Evolutionary conservation across 2,888 invertebrate genomes (phyloP), one percentile per base, ranked within the genome.

Genomic region (Pristionchus maxplancki): DNA sequence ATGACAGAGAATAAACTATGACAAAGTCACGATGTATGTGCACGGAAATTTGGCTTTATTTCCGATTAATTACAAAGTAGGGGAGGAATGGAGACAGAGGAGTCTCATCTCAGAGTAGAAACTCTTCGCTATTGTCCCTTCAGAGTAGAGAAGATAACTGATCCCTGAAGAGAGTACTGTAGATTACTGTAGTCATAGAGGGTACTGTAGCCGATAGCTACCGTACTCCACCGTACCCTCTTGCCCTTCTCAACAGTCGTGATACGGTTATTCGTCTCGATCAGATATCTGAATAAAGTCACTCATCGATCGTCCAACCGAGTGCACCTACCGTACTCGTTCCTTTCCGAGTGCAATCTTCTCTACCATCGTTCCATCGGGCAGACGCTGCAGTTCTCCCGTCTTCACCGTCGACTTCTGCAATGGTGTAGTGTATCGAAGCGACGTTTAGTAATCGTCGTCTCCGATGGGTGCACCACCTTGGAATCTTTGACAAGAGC

Each of bases 191-290:
- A 67, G 5, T 67, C 67, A 67, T 8, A 17, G 31, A 20, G 24
- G 17, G 15, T 67, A 53, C 50, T 8, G 50, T 50, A 50, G 50
- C 15, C 20, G 50, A 50, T 20, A 50, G 50, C 17, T 50, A 50
- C 50, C 20, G 50, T 50, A 50, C 15, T 50, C 50, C 17, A 50
- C 37, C 82, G 50, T 53, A 83, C 82, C 31, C 53, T 31, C 13
- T 53, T 83, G 1, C 34, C 34, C 50, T 53, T 83, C 82, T 83
- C 31, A n/a, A 83, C 44, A 24, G 53, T 83, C 53, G 82, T 83
- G 82, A 83, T 83, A 28, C 82, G 82, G 11, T 83, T 28, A n/a
- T 50, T 83, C 34, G 82, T 83, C 53, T 83, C 82, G 34, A 83
- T 40, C 15, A 8, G 8, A 24, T 53, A 83, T 28, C 82, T 83